Evolutionary conservation across 2,113 vertebrate genomes (phyloP), one percentile per base, ranked within the genome.

Genomic region (Cyanoramphus novaezelandiae): DNA sequence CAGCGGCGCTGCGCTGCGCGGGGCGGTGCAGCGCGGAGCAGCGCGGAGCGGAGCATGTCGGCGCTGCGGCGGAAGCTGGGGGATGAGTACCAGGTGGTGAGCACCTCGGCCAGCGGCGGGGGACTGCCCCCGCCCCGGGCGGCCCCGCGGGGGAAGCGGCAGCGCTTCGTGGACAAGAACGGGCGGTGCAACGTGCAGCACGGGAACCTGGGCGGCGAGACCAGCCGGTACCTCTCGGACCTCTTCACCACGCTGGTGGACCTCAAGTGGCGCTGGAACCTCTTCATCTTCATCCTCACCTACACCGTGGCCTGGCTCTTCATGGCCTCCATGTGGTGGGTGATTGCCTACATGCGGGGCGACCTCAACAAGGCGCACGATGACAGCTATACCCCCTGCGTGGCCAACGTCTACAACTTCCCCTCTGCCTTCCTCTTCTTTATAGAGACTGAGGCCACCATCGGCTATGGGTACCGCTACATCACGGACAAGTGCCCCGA

Each of bases 251-350:
- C 99, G 29, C 97, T 99, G 90, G 99, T 99, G 96, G 99, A 99
- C 97, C 98, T 99, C 98, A 99, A 99, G 98, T 99, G 99, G 99
- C 99, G 99, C 92, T 99, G 99, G 99, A 99, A 99, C 96, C 98
- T 99, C 55, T 99, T 99, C 95, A 99, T 99, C 95, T 99, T 99
- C 97, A 98, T 99, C 96, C 98, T 99, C 93, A 99, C 99, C 94
- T 99, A 99, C 97, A 99, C 99, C 0, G 99, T 99, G 87, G 99
- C 99, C 60, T 99, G 99, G 99, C 99, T 99, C 83, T 99, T 99
- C 97, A 99, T 99, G 99, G 99, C 99, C 85, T 99, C 98, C 27
- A 99, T 99, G 99, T 99, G 99, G 99, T 99, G 99, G 99, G 98
- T 98, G 87, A 99, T 99, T 60, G 99, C 99, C 37, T 99, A 99